phyloP scores from a whole-genome alignment of 2,888 invertebrate species.

The Heliconius cydno region DNA sequence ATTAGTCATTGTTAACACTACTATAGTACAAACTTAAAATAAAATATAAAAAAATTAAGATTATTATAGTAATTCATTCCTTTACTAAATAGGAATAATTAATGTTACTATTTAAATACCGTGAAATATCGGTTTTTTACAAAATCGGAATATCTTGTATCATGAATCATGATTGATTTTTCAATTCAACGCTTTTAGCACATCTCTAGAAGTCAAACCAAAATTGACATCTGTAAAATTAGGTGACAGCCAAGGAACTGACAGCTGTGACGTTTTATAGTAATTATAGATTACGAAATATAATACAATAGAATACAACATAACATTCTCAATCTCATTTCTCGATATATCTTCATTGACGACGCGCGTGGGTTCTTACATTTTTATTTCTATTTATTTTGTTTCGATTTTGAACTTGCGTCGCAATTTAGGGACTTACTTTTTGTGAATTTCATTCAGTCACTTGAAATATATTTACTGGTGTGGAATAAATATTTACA shows the following conservation, averaged over 20 bases:
- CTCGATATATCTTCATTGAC: not conserved
- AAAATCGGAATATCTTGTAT: not conserved
- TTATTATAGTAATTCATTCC: no score
- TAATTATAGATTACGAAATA: no score
- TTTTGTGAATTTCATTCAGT: not conserved
- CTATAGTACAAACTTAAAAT: not conserved
- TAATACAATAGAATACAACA: not conserved
- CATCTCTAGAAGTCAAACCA: not conserved
- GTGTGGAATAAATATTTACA: not conserved
- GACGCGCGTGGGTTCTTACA: not conserved
- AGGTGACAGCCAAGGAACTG: not conserved
- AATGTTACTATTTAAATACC: not conserved
- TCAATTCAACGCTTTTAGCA: not conserved
- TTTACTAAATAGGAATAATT: not conserved
- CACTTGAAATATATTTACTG: not conserved
- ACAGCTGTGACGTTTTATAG: not conserved
- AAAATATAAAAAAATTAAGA: no score
- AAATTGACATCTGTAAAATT: conserved; percentile 1
- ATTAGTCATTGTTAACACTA: not conserved
- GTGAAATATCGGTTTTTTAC: not conserved
- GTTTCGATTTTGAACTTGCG: not conserved
- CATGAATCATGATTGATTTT: not conserved
- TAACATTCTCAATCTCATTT: not conserved
- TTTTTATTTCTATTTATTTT: not conserved
- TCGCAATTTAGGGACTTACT: not conserved